These are phyloP conservation scores for Suricata suricatta DNA, from an alignment of 2,113 vertebrate species.

Conservation along the genomic window DNA sequence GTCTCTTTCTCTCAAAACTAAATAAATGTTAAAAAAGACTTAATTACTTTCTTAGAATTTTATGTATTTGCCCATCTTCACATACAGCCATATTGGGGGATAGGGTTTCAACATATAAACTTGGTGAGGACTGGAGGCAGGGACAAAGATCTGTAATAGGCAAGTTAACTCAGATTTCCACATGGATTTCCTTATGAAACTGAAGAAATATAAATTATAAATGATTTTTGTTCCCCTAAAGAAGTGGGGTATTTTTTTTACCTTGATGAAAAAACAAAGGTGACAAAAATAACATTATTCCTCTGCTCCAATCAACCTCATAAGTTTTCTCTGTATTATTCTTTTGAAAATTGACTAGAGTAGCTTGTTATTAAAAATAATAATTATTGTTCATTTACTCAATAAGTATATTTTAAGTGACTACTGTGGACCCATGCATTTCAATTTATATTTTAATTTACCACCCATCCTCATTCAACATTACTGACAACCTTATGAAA, in stretches of 20 bases:
- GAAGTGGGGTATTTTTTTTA: not conserved
- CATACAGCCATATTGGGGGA: not conserved
- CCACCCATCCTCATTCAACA: not conserved
- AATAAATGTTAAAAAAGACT: too few relatives aligned
- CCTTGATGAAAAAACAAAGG: not conserved
- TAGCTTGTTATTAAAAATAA: not conserved
- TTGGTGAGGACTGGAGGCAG: not conserved
- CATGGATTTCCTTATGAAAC: not conserved
- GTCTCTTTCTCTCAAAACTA: too few relatives aligned
- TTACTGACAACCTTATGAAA: not conserved
- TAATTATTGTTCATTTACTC: not conserved
- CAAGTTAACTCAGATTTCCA: not conserved
- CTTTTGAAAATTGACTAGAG: not conserved
- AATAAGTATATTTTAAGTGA: constrained; percentile 1
- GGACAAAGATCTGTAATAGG: not conserved
- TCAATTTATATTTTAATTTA: not conserved
- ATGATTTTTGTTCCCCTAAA: not conserved
- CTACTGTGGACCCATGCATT: not conserved
- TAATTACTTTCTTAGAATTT: too few relatives aligned
- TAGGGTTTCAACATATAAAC: not conserved
- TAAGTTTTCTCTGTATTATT: not conserved
- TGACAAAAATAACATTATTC: not conserved
- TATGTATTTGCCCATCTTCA: not conserved
- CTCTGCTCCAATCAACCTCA: not conserved
- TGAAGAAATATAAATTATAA: not conserved